Percentiles rank a stretch among this genome's conserved stretches.
Evolutionary conservation across 1,140 invertebrate species (phyloP).

Genomic region (Diorhabda elongata): DNA sequence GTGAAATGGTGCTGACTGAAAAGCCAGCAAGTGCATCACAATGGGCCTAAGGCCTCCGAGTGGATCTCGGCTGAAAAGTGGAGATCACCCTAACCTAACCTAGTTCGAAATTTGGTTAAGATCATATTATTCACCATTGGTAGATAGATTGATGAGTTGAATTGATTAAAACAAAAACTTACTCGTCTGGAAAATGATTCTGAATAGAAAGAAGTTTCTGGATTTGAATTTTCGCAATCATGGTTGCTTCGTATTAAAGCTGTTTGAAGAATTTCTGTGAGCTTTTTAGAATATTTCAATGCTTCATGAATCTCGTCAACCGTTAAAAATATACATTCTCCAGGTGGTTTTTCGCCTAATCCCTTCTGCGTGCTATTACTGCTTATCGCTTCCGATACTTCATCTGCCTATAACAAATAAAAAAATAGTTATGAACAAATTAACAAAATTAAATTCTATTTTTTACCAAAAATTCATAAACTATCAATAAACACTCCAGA

Average conservation of each 20-base stretch:
- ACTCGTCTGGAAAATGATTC: conserved; percentile 19
- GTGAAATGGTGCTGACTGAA: too few species aligned
- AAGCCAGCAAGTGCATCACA: too few species aligned
- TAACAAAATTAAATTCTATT: too few species aligned
- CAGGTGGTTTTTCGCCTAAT: conserved; percentile 38
- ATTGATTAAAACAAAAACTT: conserved; percentile 12
- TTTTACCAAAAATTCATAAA: too few species aligned
- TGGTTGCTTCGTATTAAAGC: conserved; percentile 12
- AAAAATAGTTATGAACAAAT: neutral
- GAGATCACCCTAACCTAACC: too few species aligned
- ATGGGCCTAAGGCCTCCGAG: too few species aligned
- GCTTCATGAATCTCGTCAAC: conserved; percentile 41
- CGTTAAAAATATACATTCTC: conserved; percentile 38
- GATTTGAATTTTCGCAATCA: conserved; percentile 19
- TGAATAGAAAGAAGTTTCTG: conserved; percentile 12
- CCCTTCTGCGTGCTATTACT: conserved; percentile 41
- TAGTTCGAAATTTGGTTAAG: too few species aligned
- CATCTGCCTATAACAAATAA: conserved; percentile 30
- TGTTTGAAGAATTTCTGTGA: conserved; percentile 17
- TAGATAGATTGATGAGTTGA: neutral
- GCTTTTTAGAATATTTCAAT: conserved; percentile 23
- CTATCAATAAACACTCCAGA: too few species aligned
- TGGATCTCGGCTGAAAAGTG: too few species aligned
- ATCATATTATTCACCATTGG: too few species aligned
- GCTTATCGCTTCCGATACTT: conserved; percentile 41